Base-by-base conservation (phyloP, 2,797 vertebrate genomes). In the Spinus pinus region DNA sequence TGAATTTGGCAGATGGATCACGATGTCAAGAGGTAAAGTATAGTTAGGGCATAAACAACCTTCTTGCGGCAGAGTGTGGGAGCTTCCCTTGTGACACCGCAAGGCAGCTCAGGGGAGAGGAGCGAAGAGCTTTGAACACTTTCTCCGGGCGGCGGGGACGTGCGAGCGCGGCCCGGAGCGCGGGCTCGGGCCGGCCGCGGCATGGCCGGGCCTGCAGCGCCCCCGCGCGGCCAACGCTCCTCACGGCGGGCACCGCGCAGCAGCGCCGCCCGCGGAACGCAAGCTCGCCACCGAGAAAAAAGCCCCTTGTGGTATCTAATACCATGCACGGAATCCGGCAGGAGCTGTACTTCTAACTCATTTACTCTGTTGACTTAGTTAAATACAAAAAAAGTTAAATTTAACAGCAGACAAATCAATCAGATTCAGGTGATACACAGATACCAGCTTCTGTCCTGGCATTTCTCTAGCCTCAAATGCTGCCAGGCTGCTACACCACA, bases 251-350 rank as follows among this genome's bases (percentile, higher is more conserved):
- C 37, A 7, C 50, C 41, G 51, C 51, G 49, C 67, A 4, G 23
- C 30, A 3, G 4, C 22, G 18, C 46, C 33, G 49, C 65, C 5
- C 44, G 0, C 1, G 1, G 27, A 37, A 7, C 16, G 14, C 47
- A 1, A 2, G 73, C 39, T 13, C 78, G 11, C 3, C 28, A 12
- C 6, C n/a, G 17, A n/a, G 30, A 9, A 5, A 51, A 64, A 51
- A 31, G 4, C 12, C 11, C 10, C 8, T 11, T 0, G 12, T 0
- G n/a, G 4, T 1, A 14, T 0, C 58, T 1, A 2, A 1, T 0
- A 4, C 2, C 66, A 0, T 6, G 4, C 1, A 8, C 24, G 14
- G 35, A 3, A 8, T 1, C 30, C 44, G 2, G 2, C 12, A 17
- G 2, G 22, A 3, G 44, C 71, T 6, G n/a, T 0, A 2, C 8